These are phyloP conservation scores for Seriola quinqueradiata DNA, from an alignment of 2,113 vertebrate species.

Conservation along the genomic window DNA sequence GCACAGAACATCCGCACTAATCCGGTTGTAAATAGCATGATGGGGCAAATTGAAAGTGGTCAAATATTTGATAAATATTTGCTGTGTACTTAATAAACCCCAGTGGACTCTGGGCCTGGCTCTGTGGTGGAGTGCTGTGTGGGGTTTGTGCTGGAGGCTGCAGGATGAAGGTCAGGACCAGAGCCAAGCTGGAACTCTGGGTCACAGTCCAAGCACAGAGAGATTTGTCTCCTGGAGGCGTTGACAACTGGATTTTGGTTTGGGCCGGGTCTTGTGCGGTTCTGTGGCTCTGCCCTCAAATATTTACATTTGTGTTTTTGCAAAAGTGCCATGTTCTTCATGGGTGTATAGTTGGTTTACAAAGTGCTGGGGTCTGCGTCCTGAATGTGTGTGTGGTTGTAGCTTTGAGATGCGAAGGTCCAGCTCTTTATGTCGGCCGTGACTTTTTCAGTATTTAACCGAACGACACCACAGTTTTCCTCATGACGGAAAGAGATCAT, in stretches of 20 bases:
- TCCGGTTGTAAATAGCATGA: conserved; percentile 59
- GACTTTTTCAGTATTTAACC: too few species aligned
- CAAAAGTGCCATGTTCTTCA: neutral
- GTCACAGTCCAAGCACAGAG: conserved; percentile 11
- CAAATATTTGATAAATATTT: conserved; percentile 69
- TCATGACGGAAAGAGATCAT: too few species aligned
- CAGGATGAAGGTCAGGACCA: conserved; percentile 15
- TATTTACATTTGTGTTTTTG: neutral
- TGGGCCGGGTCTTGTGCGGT: neutral
- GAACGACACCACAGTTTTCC: too few species aligned
- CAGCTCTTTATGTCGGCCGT: too few species aligned
- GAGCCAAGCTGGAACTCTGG: conserved; percentile 38
- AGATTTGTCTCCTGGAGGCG: conserved; percentile 6
- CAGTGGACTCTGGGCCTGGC: neutral
- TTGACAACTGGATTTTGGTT: neutral
- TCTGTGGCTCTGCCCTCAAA: neutral
- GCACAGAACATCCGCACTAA: conserved; percentile 63
- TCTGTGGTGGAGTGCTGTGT: neutral
- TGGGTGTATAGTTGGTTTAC: neutral
- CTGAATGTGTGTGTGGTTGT: too few species aligned
- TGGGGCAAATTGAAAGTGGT: conserved; percentile 54
- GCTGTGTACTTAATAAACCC: neutral
- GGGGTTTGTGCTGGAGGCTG: conserved; percentile 19
- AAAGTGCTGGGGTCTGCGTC: too few species aligned
- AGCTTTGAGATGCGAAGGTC: too few species aligned